Percentiles rank a stretch among this genome's conserved stretches.
Conservation (phyloP, 2,888 invertebrate genomes). For the Spatulosminthurus flaviceps region DNA sequence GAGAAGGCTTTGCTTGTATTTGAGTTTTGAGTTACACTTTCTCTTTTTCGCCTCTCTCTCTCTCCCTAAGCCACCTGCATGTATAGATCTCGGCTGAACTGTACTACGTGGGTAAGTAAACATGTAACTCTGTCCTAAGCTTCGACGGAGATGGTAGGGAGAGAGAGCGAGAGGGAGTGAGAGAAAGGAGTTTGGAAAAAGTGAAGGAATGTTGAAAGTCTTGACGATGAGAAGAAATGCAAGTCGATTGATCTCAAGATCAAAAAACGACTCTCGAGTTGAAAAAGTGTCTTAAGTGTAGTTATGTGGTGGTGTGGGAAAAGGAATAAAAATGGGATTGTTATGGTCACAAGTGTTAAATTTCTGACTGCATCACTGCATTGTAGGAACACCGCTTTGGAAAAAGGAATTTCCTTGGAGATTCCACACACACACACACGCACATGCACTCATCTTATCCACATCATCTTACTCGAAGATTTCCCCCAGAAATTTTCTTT, state of each 20-base stretch:
- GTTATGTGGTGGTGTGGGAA: slow-evolving; percentile 26
- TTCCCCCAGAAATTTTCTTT: no score
- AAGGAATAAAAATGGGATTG: neutral
- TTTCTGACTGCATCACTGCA: neutral
- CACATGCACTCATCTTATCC: no score
- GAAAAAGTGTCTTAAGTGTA: slow-evolving; percentile 26
- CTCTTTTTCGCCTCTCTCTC: neutral
- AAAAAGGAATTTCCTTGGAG: no score
- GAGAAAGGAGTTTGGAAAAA: neutral
- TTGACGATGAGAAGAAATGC: slow-evolving; percentile 32
- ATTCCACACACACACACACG: no score
- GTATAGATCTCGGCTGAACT: neutral
- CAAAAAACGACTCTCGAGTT: slow-evolving; percentile 29
- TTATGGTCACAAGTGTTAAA: slow-evolving; percentile 25
- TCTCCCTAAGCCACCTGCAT: no score
- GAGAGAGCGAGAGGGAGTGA: neutral
- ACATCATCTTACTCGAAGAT: no score
- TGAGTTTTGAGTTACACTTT: slow-evolving; percentile 27
- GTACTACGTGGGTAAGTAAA: no score
- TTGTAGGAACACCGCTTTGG: no score
- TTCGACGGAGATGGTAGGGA: no score
- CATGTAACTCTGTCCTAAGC: no score
- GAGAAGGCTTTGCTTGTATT: slow-evolving; percentile 22
- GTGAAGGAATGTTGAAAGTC: slow-evolving; percentile 22
- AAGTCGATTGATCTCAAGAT: slow-evolving; percentile 36